Evolutionary conservation across 2,113 vertebrate genomes (phyloP), one percentile per base, ranked within the genome.

Genomic region (Burhinus oedicnemus): DNA sequence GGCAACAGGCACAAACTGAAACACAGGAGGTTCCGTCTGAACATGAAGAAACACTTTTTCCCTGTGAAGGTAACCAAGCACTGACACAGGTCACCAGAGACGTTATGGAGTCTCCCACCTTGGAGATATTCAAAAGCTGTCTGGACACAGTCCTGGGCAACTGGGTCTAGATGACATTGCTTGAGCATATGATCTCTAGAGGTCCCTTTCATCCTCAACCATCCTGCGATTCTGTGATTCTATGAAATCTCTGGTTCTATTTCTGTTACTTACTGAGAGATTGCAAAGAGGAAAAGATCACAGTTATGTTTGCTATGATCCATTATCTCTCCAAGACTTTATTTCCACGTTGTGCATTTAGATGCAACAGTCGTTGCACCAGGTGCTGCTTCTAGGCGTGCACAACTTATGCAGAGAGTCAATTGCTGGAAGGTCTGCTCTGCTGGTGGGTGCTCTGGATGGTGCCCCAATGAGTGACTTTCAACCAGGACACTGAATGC

Each of bases 221-320:
- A 57, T 34, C 8, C 16, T 57, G n/a, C 44, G 15, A 42, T 66
- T 44, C 26, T 45, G 10, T 21, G 11, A 45, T 62, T 65, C 26
- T 52, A 25, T 30, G 22, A 83, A 92, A 86, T 45, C 6, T 40
- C 9, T 47, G 2, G 4, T 78, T 57, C 16, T 54, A 21, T 71
- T 68, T 83, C 60, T 61, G 6, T 38, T 72, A 55, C 13, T 45
- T 84, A 13, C 15, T 55, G 26, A 42, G 29, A 69, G 11, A 65
- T 3, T 32, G 19, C 5, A 60, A 91, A 93, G 21, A 55, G 5
- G 21, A 75, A 86, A 76, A 27, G 0, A 62, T 70, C 22, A 51
- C 0, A 0, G 14, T 58, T 66, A 8, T 38, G 9, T 75, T 68
- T 76, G 7, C 13, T 40, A 19, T 54, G 49, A 87, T 27, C 14